Evolutionary conservation across 2,888 invertebrate genomes (phyloP).

Genomic region (Tiliacea citrago): DNA sequence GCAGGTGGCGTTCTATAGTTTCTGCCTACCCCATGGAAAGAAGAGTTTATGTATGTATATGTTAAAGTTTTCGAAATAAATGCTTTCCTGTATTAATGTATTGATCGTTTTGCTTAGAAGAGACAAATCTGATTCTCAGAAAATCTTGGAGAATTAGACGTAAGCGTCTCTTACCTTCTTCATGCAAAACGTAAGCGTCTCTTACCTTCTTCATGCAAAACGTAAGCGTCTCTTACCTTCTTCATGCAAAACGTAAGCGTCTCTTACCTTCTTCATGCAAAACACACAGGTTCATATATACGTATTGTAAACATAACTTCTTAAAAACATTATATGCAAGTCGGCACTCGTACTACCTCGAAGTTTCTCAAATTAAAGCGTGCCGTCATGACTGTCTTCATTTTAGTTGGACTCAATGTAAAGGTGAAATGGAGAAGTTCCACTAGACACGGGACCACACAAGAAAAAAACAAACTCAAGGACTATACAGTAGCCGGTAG

Average conservation of each 20-base stretch:
- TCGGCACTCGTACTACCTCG: constrained; percentile 12
- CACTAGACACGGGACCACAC: background rate
- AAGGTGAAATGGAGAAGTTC: constrained; percentile 9
- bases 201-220: background rate
- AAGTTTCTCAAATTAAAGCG: constrained; percentile 47
- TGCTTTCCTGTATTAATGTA: too few relatives aligned
- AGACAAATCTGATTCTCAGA: background rate
- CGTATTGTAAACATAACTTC: background rate
- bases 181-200: background rate
- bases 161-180: background rate
- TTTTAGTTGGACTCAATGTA: constrained; percentile 22
- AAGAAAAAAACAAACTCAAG: too few relatives aligned
- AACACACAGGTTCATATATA: background rate
- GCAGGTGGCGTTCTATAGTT: too few relatives aligned
- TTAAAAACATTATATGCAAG: constrained; percentile 20
- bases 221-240: background rate
- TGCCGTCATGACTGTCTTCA: constrained; percentile 32
- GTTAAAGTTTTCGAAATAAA: background rate
- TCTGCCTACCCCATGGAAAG: too few relatives aligned
- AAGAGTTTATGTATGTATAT: too few relatives aligned
- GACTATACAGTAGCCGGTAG: background rate
- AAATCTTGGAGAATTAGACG: background rate
- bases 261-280: too few relatives aligned
- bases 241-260: background rate
- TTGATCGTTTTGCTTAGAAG: background rate